These are phyloP conservation scores for Pangasius sanitwongsei DNA, from an alignment of 2,797 vertebrate species.

Conservation along the genomic window DNA sequence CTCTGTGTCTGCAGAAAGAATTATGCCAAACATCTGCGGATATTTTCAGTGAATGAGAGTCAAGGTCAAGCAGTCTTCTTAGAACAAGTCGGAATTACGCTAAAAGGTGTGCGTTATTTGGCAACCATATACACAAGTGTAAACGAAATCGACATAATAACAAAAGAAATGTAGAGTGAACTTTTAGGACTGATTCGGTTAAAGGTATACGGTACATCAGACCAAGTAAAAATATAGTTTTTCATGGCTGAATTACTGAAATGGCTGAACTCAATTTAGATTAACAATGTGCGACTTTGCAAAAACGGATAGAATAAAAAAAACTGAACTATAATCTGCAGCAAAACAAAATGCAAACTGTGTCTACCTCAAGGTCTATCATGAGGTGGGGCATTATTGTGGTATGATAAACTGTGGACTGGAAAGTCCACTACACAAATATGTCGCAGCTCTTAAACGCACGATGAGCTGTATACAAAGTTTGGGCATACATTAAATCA, in stretches of 20 bases:
- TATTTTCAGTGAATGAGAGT: slow-evolving; percentile 80
- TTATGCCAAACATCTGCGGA: slow-evolving; percentile 84
- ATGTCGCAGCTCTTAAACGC: not conserved
- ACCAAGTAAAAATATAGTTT: not conserved
- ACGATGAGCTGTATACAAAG: not conserved
- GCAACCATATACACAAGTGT: not conserved
- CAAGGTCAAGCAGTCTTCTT: slow-evolving; percentile 59
- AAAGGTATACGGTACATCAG: not conserved
- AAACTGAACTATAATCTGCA: not conserved
- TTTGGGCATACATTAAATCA: not conserved
- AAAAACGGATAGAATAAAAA: not conserved
- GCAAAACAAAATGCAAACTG: not conserved
- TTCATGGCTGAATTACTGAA: no score
- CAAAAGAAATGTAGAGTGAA: not conserved
- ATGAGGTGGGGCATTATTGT: not conserved
- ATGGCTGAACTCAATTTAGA: not conserved
- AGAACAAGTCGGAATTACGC: not conserved
- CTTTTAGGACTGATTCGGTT: not conserved
- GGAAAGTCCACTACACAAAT: not conserved
- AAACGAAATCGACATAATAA: not conserved
- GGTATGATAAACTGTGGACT: not conserved
- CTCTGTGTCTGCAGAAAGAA: slow-evolving; percentile 70
- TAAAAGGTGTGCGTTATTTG: not conserved
- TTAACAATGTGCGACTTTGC: not conserved
- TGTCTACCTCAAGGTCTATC: not conserved